Base-by-base conservation (phyloP, 2,113 vertebrate genomes). In the Dromaius novaehollandiae region DNA sequence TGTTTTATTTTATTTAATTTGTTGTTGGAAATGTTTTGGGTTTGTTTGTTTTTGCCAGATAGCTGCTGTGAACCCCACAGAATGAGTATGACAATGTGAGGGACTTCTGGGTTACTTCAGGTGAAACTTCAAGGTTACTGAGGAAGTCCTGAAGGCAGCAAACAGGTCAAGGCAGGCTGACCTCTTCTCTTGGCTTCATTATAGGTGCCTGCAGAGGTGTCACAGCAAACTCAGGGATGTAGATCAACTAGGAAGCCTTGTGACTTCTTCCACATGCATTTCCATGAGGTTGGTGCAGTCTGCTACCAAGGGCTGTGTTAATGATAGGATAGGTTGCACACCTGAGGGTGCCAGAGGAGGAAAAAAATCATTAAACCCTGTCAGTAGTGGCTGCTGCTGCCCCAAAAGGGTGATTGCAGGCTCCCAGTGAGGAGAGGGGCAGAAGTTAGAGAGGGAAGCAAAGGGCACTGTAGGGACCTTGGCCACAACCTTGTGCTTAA, bases 1-100 rank as follows among this genome's bases (percentile, higher is more conserved):
- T 92, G 66, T 42, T 93, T 91, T 60, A 60, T 86, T 95, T 91
- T 77, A 74, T 86, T 94, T 87, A 69, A 90, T 96, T 97, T 92
- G 78, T 85, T 96, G 53, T 82, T 96, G 58, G 32, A 88, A 95
- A 77, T 42, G 36, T 66, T 55, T 95, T 53, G 50, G 20, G 44
- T 95, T 88, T 56, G 58, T 85, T 92, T 89, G 82, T 34, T 91
- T 94, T 88, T 89, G 40, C 24, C 86, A 70, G 25, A 46, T 21
- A 93, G 68, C 55, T 81, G 14, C 42, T 55, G 34, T 50, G 60
- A 78, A 64, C 58, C 50, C 42, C 30, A 85, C 17, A 71, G 63
- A 95, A 66, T 0, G 0, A 78, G 34, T 36, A 61, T 65, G 40
- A 46, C 85, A 63, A 63, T n/a, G 42, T 30, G 64, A 83, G 11